Conservation (phyloP, 2,797 vertebrate genomes). For the Lutjanus campechanus region DNA sequence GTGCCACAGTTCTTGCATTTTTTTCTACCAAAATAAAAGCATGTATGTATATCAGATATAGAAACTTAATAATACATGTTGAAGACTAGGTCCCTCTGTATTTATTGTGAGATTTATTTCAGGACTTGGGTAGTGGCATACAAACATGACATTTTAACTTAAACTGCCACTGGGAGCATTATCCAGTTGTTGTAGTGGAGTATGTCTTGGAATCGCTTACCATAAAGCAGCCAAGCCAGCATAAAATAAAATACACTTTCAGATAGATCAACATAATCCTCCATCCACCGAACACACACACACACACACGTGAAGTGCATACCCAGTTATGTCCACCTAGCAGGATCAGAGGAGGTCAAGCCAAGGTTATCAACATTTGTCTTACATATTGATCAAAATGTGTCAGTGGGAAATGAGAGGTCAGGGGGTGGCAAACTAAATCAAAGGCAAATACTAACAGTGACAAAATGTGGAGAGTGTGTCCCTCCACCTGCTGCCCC, state of each 20-base stretch:
- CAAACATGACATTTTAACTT: background rate
- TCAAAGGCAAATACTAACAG: slow-evolving; percentile 72
- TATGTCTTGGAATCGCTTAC: background rate
- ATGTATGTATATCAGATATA: background rate
- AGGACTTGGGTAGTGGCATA: background rate
- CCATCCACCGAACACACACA: slow-evolving; percentile 7
- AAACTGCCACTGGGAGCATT: background rate
- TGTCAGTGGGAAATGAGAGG: slow-evolving; percentile 66
- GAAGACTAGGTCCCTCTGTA: background rate
- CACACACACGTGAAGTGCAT: background rate
- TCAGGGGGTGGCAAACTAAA: slow-evolving; percentile 70
- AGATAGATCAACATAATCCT: background rate
- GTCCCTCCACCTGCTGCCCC: background rate
- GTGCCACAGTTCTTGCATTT: no score
- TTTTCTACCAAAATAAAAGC: background rate
- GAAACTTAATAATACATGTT: background rate
- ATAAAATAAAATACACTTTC: slow-evolving; percentile 21
- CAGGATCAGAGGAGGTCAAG: slow-evolving; percentile 55
- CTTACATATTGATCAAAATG: slow-evolving; percentile 80
- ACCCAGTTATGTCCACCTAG: slow-evolving; percentile 15
- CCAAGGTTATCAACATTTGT: slow-evolving; percentile 77
- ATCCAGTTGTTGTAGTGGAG: background rate
- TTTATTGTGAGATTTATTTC: slow-evolving; percentile 2
- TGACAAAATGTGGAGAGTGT: slow-evolving; percentile 46
- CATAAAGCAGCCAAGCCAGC: slow-evolving; percentile 2